phyloP scores from a whole-genome alignment of 2,888 invertebrate genomes.

The Pyralis farinalis region DNA sequence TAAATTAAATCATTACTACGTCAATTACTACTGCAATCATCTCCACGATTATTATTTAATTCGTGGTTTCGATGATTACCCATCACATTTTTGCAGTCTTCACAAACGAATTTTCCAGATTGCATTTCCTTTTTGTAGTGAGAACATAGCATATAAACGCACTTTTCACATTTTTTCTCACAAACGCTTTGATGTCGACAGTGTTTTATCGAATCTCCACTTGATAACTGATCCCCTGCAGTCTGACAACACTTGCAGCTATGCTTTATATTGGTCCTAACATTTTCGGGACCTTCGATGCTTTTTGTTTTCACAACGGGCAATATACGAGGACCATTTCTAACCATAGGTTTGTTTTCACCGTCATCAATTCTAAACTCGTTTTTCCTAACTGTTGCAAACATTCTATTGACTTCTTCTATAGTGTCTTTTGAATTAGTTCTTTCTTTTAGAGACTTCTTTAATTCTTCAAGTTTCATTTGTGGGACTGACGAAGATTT shows the following conservation, averaged over 20 bases:
- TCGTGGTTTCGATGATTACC: conserved; percentile 12
- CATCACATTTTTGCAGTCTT: conserved; percentile 27
- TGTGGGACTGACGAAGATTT: conserved; percentile 69
- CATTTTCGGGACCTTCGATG: conserved; percentile 3
- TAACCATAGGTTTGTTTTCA: conserved; percentile 48
- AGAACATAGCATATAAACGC: conserved; percentile 42
- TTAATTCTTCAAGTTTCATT: conserved; percentile 68
- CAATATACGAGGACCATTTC: conserved; percentile 60
- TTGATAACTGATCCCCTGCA: conserved; percentile 39
- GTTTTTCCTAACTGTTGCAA: conserved; percentile 52
- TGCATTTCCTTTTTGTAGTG: conserved; percentile 30
- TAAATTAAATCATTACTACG: too few species aligned
- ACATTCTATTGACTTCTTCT: conserved; percentile 68
- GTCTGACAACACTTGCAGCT: conserved; percentile 41
- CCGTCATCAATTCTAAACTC: conserved; percentile 23
- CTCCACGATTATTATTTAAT: conserved; percentile 9
- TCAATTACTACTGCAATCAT: conserved; percentile 4
- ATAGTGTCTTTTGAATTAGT: conserved; percentile 57
- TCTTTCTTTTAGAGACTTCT: conserved; percentile 53
- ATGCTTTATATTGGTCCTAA: conserved; percentile 11
- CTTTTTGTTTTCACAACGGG: conserved; percentile 54
- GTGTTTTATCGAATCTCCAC: conserved; percentile 47
- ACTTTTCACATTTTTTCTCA: conserved; percentile 34
- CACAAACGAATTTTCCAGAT: conserved; percentile 24
- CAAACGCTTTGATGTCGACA: conserved; percentile 21